phyloP scores from a whole-genome alignment of 2,888 invertebrate species.

The Drosophila borborema region DNA sequence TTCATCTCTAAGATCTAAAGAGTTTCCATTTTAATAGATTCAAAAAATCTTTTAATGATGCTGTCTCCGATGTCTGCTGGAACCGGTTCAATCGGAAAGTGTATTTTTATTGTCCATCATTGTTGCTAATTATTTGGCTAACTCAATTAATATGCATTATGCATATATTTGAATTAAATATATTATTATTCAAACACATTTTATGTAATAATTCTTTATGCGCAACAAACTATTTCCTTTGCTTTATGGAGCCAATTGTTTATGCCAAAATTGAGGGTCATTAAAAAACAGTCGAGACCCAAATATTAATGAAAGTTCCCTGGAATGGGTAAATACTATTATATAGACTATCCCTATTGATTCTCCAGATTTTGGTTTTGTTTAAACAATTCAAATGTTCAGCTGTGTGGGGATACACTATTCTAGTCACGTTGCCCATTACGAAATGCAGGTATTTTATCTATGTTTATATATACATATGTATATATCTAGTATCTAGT shows the following conservation, averaged over 20 bases:
- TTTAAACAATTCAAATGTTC: constrained; percentile 15
- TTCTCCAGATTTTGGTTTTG: constrained; percentile 32
- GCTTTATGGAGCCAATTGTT: constrained; percentile 54
- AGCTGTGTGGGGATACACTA: not conserved
- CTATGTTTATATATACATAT: not conserved
- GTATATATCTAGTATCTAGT: not conserved
- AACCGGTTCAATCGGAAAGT: constrained; percentile 2
- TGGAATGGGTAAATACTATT: constrained; percentile 27
- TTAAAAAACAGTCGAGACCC: constrained; percentile 60
- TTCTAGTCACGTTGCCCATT: constrained; percentile 45
- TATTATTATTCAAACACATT: constrained; percentile 18
- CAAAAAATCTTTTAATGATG: not conserved
- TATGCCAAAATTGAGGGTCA: constrained; percentile 57
- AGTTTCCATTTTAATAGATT: not conserved
- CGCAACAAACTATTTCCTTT: constrained; percentile 54
- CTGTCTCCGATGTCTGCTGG: not conserved
- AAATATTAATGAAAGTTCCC: constrained; percentile 60
- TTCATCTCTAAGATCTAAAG: not conserved
- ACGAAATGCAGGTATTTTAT: constrained; percentile 17
- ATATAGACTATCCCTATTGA: constrained; percentile 29
- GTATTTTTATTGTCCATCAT: constrained; percentile 26
- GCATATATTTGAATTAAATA: constrained; percentile 25
- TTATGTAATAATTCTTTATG: constrained; percentile 18
- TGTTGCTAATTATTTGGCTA: constrained; percentile 46
- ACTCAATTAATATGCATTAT: constrained; percentile 37